phyloP scores from a whole-genome alignment of 1,140 invertebrate species.

The Apis cerana region DNA sequence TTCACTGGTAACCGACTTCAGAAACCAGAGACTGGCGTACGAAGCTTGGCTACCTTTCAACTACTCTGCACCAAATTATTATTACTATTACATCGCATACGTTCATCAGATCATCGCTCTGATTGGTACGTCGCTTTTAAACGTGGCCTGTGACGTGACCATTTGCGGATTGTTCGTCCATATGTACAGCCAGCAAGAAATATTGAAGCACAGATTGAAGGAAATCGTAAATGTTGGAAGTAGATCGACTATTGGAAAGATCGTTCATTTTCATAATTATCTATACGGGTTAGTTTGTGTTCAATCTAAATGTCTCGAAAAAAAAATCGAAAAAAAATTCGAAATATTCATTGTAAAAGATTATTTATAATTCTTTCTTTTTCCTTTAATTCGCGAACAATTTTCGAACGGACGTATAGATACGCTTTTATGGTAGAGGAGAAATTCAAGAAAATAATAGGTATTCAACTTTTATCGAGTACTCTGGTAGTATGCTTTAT shows the following conservation, averaged over 20 bases:
- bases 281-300: constrained; percentile 61
- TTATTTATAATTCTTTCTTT: too few relatives aligned
- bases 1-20: constrained; percentile 53
- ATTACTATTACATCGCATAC: constrained; percentile 59
- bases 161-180: constrained; percentile 57
- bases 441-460: constrained; percentile 48
- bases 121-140: constrained; percentile 42
- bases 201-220: constrained; percentile 58
- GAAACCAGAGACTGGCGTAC: constrained; percentile 39
- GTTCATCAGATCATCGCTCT: constrained; percentile 55
- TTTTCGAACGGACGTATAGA: not conserved
- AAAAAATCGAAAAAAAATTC: too few relatives aligned
- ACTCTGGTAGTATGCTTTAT: constrained; percentile 55
- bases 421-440: constrained; percentile 38
- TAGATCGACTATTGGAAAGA: constrained; percentile 4
- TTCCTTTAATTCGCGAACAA: too few relatives aligned
- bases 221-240: not conserved
- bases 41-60: constrained; percentile 66
- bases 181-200: constrained; percentile 53
- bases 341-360: too few relatives aligned
- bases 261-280: constrained; percentile 55
- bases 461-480: constrained; percentile 50
- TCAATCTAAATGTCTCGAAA: too few relatives aligned
- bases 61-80: constrained; percentile 18
- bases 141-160: constrained; percentile 57